These are phyloP conservation scores for Numenius arquata DNA, from an alignment of 2,113 vertebrate species.

Conservation along the genomic window DNA sequence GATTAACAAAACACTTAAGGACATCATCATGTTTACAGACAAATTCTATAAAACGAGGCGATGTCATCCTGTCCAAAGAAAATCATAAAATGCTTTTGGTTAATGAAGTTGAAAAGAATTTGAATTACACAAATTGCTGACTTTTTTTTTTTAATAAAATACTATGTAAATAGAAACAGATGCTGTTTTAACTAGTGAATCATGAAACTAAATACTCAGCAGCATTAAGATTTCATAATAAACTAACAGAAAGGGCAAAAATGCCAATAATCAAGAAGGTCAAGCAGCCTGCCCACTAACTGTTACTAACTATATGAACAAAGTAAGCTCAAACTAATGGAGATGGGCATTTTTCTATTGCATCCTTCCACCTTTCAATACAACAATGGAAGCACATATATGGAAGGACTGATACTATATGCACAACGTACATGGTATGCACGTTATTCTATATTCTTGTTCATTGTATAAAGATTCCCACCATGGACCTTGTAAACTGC, in stretches of 20 bases:
- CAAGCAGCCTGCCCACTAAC: not conserved
- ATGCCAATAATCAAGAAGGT: not conserved
- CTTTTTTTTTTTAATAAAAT: not conserved
- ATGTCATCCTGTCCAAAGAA: conserved; percentile 87
- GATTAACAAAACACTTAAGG: conserved; percentile 97
- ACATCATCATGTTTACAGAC: conserved; percentile 98
- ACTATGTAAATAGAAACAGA: not conserved
- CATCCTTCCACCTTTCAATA: not conserved
- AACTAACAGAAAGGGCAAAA: not conserved
- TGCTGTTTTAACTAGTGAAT: not conserved
- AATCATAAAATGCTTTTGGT: not conserved
- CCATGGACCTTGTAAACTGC: not conserved
- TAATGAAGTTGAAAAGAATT: not conserved
- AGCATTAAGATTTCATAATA: not conserved
- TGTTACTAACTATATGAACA: not conserved
- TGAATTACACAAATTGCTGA: not conserved
- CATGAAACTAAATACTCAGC: not conserved
- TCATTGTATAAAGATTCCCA: not conserved
- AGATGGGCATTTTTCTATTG: not conserved
- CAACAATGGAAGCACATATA: not conserved
- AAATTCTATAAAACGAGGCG: conserved; percentile 97
- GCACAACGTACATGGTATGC: not conserved
- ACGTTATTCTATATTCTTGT: not conserved
- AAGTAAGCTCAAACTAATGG: not conserved
- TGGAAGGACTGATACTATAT: not conserved